Conservation (phyloP, 2,888 invertebrate species). For the Agonopterix subpropinquella region DNA sequence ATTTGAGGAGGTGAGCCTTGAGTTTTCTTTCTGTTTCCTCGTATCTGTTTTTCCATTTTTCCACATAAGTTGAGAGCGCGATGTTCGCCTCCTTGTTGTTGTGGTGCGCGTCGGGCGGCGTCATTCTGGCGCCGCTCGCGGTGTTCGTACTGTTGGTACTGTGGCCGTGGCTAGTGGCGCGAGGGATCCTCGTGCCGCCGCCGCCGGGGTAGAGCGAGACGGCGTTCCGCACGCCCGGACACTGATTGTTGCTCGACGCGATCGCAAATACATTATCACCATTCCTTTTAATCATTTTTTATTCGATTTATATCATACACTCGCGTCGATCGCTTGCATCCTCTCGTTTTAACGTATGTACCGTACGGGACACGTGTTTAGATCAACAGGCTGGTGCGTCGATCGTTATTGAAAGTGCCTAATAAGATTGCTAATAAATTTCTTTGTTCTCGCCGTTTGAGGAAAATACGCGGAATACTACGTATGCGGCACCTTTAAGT, state of each 20-base stretch:
- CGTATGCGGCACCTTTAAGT: constrained; percentile 33
- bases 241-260: constrained; percentile 71
- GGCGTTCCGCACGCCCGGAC: constrained; percentile 49
- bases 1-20: constrained; percentile 79
- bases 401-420: constrained; percentile 34
- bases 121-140: constrained; percentile 52
- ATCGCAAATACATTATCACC: constrained; percentile 74
- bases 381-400: constrained; percentile 66
- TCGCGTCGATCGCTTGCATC: constrained; percentile 59
- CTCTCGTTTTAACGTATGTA: constrained; percentile 57
- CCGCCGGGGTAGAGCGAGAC: constrained; percentile 60
- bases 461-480: constrained; percentile 53
- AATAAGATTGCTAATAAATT: constrained; percentile 41
- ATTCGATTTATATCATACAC: constrained; percentile 63
- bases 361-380: constrained; percentile 44
- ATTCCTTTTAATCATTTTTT: constrained; percentile 75
- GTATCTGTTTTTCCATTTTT: constrained; percentile 81
- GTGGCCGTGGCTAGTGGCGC: constrained; percentile 40
- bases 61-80: constrained; percentile 67
- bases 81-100: constrained; percentile 66
- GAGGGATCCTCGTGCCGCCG: constrained; percentile 67
- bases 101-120: constrained; percentile 68
- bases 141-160: too few relatives aligned
- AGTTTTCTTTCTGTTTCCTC: constrained; percentile 83
- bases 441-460: constrained; percentile 63